Evolutionary conservation across 2,888 invertebrate species (phyloP).

Genomic region (Amphipyra tragopoginis): DNA sequence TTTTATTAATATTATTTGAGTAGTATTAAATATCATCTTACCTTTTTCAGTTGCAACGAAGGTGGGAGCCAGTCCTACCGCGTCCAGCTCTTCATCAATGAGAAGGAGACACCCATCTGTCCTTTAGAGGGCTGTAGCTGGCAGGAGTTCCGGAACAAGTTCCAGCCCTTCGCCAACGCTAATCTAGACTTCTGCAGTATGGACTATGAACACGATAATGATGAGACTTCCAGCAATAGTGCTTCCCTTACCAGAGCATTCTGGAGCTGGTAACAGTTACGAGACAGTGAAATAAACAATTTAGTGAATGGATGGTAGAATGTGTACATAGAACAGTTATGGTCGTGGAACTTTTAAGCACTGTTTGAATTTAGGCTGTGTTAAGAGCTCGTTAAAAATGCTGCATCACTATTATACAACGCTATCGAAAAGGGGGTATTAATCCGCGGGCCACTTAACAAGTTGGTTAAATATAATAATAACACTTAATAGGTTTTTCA

Average conservation of each 20-base stretch:
- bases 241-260: slow-evolving; percentile 14
- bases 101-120: slow-evolving; percentile 73
- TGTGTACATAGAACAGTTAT: too few relatives aligned
- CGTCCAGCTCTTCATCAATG: slow-evolving; percentile 79
- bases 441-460: too few relatives aligned
- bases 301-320: not conserved
- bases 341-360: too few relatives aligned
- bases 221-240: slow-evolving; percentile 19
- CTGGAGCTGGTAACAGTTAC: slow-evolving; percentile 12
- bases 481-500: too few relatives aligned
- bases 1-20: too few relatives aligned
- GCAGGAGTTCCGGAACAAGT: slow-evolving; percentile 74
- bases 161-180: slow-evolving; percentile 66
- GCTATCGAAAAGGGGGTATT: too few relatives aligned
- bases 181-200: slow-evolving; percentile 75
- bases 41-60: slow-evolving; percentile 71
- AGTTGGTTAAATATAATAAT: too few relatives aligned
- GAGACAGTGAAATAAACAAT: not conserved
- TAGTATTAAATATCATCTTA: too few relatives aligned
- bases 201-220: slow-evolving; percentile 49
- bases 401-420: too few relatives aligned
- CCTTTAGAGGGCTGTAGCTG: slow-evolving; percentile 78
- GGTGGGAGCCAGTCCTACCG: slow-evolving; percentile 59
- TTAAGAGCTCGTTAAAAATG: too few relatives aligned
- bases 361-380: too few relatives aligned